Conservation (phyloP, 1,140 invertebrate species). For the Reticulitermes speratus region DNA sequence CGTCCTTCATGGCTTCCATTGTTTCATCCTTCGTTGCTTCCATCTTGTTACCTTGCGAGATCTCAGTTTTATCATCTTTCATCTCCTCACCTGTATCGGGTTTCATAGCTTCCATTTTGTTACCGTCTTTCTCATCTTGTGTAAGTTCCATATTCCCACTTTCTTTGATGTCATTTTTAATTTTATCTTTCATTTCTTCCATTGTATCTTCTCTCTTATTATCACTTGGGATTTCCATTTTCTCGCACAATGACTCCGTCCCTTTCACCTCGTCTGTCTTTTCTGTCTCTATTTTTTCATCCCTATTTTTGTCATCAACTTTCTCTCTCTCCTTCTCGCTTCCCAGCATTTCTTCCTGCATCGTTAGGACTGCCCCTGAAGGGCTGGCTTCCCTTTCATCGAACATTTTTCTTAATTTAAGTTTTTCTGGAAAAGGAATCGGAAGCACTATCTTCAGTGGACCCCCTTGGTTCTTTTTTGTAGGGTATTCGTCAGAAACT, state of each 20-base stretch:
- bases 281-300: background rate
- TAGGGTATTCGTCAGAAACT: background rate
- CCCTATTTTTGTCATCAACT: background rate
- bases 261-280: background rate
- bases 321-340: background rate
- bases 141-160: conserved; percentile 37
- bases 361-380: background rate
- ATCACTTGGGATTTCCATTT: background rate
- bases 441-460: background rate
- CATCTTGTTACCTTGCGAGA: background rate
- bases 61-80: conserved; percentile 38
- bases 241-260: background rate
- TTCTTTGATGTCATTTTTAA: conserved; percentile 35
- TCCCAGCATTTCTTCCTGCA: conserved; percentile 1
- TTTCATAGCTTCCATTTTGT: background rate
- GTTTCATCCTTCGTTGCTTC: background rate
- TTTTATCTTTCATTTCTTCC: background rate
- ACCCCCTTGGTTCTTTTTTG: background rate
- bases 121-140: background rate
- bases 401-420: background rate
- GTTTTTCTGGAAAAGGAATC: background rate
- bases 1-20: background rate
- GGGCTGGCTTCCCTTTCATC: background rate
- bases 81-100: background rate
- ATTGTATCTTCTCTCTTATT: background rate